These are phyloP conservation scores for Phyllopteryx taeniolatus DNA, from an alignment of 2,113 vertebrate species.

Conservation along the genomic window DNA sequence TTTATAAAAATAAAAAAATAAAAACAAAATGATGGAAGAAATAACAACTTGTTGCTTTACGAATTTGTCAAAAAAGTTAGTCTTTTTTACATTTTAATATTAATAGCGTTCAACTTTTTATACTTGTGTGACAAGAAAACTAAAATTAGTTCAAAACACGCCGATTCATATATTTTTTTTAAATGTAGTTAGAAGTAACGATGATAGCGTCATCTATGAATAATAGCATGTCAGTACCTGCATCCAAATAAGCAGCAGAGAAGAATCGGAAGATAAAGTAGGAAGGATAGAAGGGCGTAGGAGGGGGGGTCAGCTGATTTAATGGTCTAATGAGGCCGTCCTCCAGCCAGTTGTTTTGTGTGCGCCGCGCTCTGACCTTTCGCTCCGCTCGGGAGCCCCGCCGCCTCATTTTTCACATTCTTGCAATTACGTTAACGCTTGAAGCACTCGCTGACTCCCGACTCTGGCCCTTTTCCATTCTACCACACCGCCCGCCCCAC, in stretches of 20 bases:
- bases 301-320: constrained; percentile 78
- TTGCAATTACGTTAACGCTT: constrained; percentile 99
- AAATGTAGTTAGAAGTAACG: not conserved
- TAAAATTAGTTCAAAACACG: not conserved
- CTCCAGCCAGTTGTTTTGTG: constrained; percentile 94
- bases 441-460: constrained; percentile 92
- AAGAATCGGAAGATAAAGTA: constrained; percentile 38
- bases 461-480: constrained; percentile 86
- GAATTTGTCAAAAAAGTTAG: no score
- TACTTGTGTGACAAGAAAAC: not conserved
- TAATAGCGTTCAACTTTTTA: no score
- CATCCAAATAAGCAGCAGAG: not conserved
- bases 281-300: constrained; percentile 7
- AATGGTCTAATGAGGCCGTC: constrained; percentile 95
- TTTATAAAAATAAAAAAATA: no score
- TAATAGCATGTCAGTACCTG: not conserved
- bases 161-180: no score
- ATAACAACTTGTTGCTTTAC: no score
- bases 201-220: not conserved
- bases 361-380: constrained; percentile 93
- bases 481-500: constrained; percentile 60
- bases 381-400: constrained; percentile 87
- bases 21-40: no score
- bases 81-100: no score
- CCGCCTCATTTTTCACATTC: constrained; percentile 99